A percentile compares a stretch with the other conserved stretches of the same genome.
phyloP scores from a whole-genome alignment of 2,113 vertebrate species.

The Amia ocellicauda region DNA sequence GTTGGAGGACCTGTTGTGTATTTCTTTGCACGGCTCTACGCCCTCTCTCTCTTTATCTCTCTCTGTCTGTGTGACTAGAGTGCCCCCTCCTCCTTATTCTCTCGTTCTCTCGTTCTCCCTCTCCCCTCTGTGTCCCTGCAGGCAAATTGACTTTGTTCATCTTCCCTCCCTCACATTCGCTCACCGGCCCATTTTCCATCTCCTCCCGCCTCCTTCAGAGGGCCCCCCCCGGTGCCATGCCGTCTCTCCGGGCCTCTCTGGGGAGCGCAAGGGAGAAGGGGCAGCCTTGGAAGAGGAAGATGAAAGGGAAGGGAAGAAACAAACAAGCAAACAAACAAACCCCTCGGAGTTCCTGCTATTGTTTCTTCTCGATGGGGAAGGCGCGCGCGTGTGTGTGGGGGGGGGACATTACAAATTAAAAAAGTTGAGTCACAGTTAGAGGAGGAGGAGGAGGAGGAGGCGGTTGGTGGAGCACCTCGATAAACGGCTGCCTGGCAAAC shows the following conservation, averaged over 20 bases:
- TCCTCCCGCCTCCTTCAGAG: conserved; percentile 58
- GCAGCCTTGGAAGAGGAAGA: conserved; percentile 66
- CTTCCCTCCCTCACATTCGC: conserved; percentile 51
- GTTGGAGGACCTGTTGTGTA: conserved; percentile 8
- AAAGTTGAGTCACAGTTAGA: conserved; percentile 47
- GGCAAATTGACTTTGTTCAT: conserved; percentile 64
- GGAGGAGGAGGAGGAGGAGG: conserved; percentile 17
- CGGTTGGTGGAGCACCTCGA: conserved; percentile 25
- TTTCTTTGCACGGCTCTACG: conserved; percentile 11
- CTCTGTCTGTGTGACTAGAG: not conserved
- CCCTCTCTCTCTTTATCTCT: conserved; percentile 22
- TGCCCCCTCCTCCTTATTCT: conserved; percentile 12
- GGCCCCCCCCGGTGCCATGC: conserved; percentile 35
- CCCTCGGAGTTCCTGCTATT: conserved; percentile 51
- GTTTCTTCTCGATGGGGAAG: conserved; percentile 53
- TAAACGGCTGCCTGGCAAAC: not conserved
- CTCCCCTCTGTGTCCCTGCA: conserved; percentile 45
- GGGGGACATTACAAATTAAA: conserved; percentile 31
- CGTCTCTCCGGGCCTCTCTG: conserved; percentile 43
- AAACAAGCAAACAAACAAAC: conserved; percentile 68
- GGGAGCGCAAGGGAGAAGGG: conserved; percentile 53
- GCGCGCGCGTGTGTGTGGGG: no score
- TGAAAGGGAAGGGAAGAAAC: conserved; percentile 65
- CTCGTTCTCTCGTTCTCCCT: conserved; percentile 18
- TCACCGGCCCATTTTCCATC: conserved; percentile 60